Evolutionary conservation across 2,113 vertebrate species (phyloP).

Genomic region (Poeciliopsis occidentalis): DNA sequence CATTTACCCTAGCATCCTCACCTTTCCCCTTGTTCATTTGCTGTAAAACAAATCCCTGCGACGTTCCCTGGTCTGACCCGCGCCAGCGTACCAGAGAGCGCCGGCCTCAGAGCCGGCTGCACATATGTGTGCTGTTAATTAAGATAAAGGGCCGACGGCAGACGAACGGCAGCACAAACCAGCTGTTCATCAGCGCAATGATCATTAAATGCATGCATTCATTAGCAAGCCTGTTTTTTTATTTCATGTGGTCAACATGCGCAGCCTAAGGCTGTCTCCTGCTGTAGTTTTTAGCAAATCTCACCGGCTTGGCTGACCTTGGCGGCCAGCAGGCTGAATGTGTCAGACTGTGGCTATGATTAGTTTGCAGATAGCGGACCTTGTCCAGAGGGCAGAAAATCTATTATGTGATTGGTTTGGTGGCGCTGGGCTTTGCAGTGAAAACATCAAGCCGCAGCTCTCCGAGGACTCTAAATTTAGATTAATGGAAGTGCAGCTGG

Average conservation of each 20-base stretch:
- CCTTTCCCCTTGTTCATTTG: constrained; percentile 62
- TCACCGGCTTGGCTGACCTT: constrained; percentile 48
- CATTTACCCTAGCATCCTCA: constrained; percentile 50
- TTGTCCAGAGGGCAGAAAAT: constrained; percentile 71
- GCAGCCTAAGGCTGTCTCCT: constrained; percentile 20
- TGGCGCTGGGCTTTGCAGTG: constrained; percentile 37
- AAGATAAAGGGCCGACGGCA: constrained; percentile 68
- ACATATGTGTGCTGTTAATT: constrained; percentile 71
- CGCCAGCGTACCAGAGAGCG: constrained; percentile 21
- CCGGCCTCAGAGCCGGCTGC: constrained; percentile 32
- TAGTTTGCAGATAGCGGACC: constrained; percentile 68
- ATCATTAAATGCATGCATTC: constrained; percentile 59
- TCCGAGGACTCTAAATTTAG: constrained; percentile 71
- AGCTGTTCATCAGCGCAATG: constrained; percentile 68
- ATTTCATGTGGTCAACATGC: constrained; percentile 28
- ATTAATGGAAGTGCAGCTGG: constrained; percentile 64
- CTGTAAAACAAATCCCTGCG: constrained; percentile 56
- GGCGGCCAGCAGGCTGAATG: constrained; percentile 56
- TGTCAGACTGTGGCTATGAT: constrained; percentile 63
- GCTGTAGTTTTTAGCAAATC: constrained; percentile 35
- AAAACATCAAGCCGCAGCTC: constrained; percentile 40
- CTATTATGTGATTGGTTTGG: constrained; percentile 65
- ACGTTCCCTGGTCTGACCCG: constrained; percentile 58
- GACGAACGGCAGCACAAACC: constrained; percentile 52
- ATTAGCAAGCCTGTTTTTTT: constrained; percentile 43